Evolutionary conservation across 2,888 invertebrate species (phyloP), one percentile per base, ranked within the genome.

Genomic region (Parnassius apollo): DNA sequence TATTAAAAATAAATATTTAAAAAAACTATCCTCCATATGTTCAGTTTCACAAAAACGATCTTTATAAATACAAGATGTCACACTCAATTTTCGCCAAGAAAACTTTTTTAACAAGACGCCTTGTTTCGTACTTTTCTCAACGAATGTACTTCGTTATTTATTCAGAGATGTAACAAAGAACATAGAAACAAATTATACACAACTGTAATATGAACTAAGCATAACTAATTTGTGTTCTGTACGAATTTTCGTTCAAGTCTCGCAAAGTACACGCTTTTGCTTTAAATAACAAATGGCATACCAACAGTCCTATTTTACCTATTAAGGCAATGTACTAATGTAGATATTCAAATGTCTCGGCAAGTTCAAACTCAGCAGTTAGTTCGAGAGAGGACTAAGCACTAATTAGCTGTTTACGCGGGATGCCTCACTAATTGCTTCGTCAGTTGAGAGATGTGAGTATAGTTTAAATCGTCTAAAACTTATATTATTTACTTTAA

Each of bases 351-450:
- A 64, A 64, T 62, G 48, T 59, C 60, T 64, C 18, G 45, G 42
- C 51, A 46, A 52, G 57, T 42, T 56, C 51, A 18, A 60, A 56
- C 57, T 59, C 44, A 25, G 42, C 35, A 1, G 52, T 48, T 52
- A 46, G 54, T n/a, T 59, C 13, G 22, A 58, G 60, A 66, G 59
- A 54, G 46, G 53, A 48, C 53, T 56, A 59, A 70, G 69, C 66
- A 61, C 68, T 69, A 74, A 72, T 74, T 74, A 74, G 69, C 69
- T 69, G 69, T 71, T 71, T 69, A 71, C 73, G 66, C 69, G 62
- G 63, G 65, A 60, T 65, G 67, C 67, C 66, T 63, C 65, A 58
- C 71, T 74, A 74, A 74, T 74, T 74, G 69, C 69, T 57, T 35
- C 25, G 68, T 62, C 22, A 44, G 45, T 18, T 12, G 51, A 11